Conservation (phyloP, 2,888 invertebrate genomes). For the Aethes cnicana region DNA sequence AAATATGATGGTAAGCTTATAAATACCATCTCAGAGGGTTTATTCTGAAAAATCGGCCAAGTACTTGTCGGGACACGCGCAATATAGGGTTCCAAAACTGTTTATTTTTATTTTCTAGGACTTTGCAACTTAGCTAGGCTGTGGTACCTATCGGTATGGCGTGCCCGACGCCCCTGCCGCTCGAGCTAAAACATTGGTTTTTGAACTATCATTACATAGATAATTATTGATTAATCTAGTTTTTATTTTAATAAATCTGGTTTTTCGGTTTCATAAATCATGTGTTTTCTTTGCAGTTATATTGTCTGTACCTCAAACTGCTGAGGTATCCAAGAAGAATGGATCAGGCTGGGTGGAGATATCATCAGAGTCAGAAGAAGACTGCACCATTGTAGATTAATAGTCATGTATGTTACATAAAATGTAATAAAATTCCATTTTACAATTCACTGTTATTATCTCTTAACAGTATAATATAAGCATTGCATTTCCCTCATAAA, state of each 20-base stretch:
- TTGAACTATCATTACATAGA: no score
- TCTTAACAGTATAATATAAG: slow-evolving; percentile 52
- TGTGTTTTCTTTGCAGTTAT: slow-evolving; percentile 57
- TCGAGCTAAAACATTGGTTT: no score
- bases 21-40: no score
- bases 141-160: no score
- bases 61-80: no score
- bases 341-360: slow-evolving; percentile 72
- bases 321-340: slow-evolving; percentile 60
- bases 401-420: slow-evolving; percentile 52
- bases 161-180: no score
- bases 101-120: no score
- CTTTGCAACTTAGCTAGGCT: no score
- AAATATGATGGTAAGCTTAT: slow-evolving; percentile 75
- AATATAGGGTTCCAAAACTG: no score
- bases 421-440: slow-evolving; percentile 70
- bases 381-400: slow-evolving; percentile 46
- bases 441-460: slow-evolving; percentile 61
- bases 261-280: slow-evolving; percentile 11
- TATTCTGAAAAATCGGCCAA: no score
- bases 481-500: slow-evolving; percentile 59
- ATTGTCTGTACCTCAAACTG: slow-evolving; percentile 60
- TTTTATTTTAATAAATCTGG: slow-evolving; percentile 8
- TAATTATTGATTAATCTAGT: no score
- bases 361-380: slow-evolving; percentile 73